Percentiles rank a stretch among this genome's conserved stretches.
These are phyloP conservation scores for Atta texana DNA, from an alignment of 1,140 invertebrate genomes.

Conservation along the genomic window DNA sequence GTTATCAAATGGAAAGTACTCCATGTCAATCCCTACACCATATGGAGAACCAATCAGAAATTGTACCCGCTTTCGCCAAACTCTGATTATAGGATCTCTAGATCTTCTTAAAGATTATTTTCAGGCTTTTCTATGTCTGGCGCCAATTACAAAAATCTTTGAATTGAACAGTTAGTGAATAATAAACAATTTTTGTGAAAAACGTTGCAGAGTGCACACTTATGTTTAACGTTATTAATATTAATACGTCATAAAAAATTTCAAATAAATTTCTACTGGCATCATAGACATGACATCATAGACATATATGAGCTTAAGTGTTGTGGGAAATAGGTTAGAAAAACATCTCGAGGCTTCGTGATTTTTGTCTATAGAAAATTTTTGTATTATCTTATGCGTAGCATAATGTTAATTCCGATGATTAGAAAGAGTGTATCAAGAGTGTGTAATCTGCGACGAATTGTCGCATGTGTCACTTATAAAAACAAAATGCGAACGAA, in stretches of 20 bases:
- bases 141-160: constrained; percentile 39
- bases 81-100: too few species aligned
- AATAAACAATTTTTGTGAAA: constrained; percentile 12
- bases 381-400: background rate
- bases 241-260: background rate
- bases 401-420: constrained; percentile 4
- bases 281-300: background rate
- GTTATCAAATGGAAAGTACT: too few species aligned
- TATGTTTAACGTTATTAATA: background rate
- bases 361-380: background rate
- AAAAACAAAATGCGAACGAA: constrained; percentile 15
- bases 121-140: background rate
- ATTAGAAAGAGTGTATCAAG: background rate
- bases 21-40: too few species aligned
- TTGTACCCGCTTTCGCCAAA: too few species aligned
- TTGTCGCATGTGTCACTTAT: constrained; percentile 6
- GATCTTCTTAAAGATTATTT: too few species aligned
- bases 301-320: background rate
- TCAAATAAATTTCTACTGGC: background rate
- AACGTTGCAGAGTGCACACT: background rate
- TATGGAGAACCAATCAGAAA: too few species aligned
- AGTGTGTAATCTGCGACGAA: constrained; percentile 24
- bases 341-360: background rate
- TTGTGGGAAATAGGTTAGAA: constrained; percentile 39
- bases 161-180: background rate